Conservation (phyloP, 2,888 invertebrate genomes). For the Thereva nobilitata region DNA sequence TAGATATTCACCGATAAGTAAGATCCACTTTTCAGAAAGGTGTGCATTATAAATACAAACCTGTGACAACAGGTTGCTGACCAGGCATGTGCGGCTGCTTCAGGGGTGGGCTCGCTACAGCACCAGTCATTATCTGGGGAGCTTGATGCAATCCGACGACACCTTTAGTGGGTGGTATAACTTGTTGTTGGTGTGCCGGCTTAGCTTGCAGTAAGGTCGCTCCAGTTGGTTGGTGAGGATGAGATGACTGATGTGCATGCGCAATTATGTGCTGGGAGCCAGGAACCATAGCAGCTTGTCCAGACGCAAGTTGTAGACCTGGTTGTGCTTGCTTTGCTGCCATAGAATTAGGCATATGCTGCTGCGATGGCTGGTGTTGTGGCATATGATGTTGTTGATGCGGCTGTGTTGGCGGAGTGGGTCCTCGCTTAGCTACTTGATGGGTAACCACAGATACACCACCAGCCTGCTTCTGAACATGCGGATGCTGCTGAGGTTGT, state of each 20-base stretch:
- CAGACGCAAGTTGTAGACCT: constrained; percentile 39
- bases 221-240: constrained; percentile 50
- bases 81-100: constrained; percentile 57
- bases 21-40: neutral
- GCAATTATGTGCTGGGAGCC: constrained; percentile 45
- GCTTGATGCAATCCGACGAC: constrained; percentile 53
- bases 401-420: constrained; percentile 26
- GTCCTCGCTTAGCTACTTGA: constrained; percentile 44
- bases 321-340: constrained; percentile 38
- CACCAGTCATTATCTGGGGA: constrained; percentile 61
- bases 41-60: constrained; percentile 44
- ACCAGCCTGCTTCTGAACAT: constrained; percentile 34
- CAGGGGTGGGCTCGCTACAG: constrained; percentile 64
- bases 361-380: constrained; percentile 40
- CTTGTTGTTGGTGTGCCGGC: constrained; percentile 43
- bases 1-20: constrained; percentile 13
- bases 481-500: constrained; percentile 51
- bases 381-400: constrained; percentile 33
- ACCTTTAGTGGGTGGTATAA: constrained; percentile 48
- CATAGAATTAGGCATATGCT: constrained; percentile 37
- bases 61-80: constrained; percentile 59
- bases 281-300: constrained; percentile 49
- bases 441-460: constrained; percentile 47
- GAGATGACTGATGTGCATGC: constrained; percentile 53
- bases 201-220: constrained; percentile 48